Conservation (phyloP, 2,113 vertebrate species). For the Heterocephalus glaber region DNA sequence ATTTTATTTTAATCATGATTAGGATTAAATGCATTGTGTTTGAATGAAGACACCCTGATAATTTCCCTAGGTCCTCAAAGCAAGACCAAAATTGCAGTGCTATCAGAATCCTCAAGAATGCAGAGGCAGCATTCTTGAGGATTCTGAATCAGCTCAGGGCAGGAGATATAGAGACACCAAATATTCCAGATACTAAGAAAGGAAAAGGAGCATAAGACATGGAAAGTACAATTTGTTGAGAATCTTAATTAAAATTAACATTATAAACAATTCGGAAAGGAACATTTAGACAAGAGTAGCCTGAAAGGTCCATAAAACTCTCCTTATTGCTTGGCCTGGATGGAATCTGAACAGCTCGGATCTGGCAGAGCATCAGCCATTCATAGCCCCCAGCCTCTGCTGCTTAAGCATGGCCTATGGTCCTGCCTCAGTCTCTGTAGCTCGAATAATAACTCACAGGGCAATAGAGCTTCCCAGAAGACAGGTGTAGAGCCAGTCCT, state of each 20-base stretch:
- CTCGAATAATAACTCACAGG: not conserved
- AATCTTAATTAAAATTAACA: not conserved
- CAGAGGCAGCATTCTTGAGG: too few relatives aligned
- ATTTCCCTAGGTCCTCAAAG: not conserved
- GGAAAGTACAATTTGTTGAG: too few relatives aligned
- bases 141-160: not conserved
- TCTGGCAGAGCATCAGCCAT: fast-evolving
- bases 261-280: not conserved
- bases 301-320: not conserved
- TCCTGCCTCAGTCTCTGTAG: not conserved
- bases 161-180: not conserved
- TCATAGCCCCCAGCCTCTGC: not conserved
- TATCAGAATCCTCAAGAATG: not conserved
- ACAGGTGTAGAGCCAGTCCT: fast-evolving
- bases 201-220: too few relatives aligned
- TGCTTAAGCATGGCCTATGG: not conserved
- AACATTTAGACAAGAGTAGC: not conserved
- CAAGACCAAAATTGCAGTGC: not conserved
- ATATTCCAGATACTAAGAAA: not conserved
- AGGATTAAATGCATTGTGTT: not conserved
- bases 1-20: not conserved
- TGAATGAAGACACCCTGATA: not conserved
- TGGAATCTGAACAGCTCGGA: not conserved
- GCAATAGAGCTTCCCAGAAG: not conserved
- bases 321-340: not conserved